Conservation (phyloP, 2,888 invertebrate genomes). For the Parasteatoda lunata region DNA sequence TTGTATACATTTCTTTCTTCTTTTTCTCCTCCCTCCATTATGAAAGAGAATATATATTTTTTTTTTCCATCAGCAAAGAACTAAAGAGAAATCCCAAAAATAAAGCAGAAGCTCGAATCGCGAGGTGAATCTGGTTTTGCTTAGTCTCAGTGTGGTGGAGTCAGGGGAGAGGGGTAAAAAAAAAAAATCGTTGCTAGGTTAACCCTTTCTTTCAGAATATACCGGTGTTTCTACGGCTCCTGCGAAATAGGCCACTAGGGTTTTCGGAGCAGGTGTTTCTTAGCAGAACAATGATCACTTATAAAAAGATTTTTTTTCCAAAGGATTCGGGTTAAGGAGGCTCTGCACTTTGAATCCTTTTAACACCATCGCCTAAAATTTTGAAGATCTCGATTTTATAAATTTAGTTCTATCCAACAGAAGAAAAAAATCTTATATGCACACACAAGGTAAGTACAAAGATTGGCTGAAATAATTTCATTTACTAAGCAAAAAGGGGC, state of each 20-base stretch:
- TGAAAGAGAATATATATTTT: too few species aligned
- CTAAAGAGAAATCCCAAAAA: background rate
- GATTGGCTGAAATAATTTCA: too few species aligned
- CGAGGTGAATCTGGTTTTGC: slow-evolving; percentile 7
- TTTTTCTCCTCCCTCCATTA: too few species aligned
- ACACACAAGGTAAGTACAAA: too few species aligned
- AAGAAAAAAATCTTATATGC: too few species aligned
- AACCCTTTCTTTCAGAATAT: slow-evolving; percentile 45
- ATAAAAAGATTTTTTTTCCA: slow-evolving; percentile 36
- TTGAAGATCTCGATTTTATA: too few species aligned
- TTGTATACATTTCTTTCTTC: too few species aligned
- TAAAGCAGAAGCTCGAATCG: background rate
- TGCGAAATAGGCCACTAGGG: slow-evolving; percentile 58
- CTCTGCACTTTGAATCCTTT: background rate
- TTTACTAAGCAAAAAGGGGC: too few species aligned
- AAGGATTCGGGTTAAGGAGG: slow-evolving; percentile 25
- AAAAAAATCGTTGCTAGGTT: slow-evolving; percentile 9
- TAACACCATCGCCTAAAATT: slow-evolving; percentile 16
- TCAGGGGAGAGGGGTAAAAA: slow-evolving; percentile 9
- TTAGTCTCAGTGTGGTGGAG: background rate
- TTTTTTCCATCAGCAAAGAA: too few species aligned
- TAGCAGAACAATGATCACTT: slow-evolving; percentile 48
- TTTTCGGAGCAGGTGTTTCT: slow-evolving; percentile 53
- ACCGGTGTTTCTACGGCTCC: slow-evolving; percentile 32
- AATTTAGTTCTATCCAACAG: too few species aligned